Evolutionary conservation across 2,113 vertebrate species (phyloP).

Genomic region (Gorsachius goisagi): DNA sequence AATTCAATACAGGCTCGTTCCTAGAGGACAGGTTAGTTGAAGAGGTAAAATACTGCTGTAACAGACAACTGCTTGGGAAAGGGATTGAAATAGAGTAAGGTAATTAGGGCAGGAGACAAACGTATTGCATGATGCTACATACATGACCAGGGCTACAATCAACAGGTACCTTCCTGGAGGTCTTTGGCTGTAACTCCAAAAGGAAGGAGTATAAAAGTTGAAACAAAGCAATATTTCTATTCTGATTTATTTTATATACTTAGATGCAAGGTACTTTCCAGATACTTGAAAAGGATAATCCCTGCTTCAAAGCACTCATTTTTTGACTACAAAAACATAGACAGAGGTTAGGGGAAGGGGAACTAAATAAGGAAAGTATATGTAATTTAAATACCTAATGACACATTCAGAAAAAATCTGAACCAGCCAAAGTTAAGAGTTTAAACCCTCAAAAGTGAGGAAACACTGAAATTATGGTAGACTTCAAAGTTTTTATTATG

Average conservation of each 20-base stretch:
- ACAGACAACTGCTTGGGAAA: not conserved
- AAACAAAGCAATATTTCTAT: not conserved
- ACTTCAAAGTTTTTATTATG: not conserved
- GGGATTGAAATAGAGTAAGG: slow-evolving; percentile 7
- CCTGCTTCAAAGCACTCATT: not conserved
- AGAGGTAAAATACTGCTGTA: slow-evolving; percentile 2
- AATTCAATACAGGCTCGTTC: not conserved
- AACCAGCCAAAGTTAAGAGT: not conserved
- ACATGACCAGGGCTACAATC: not conserved
- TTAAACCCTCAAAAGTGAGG: not conserved
- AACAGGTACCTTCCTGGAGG: not conserved
- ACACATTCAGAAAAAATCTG: not conserved
- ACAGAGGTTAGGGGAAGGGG: not conserved
- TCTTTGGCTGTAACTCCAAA: slow-evolving; percentile 33
- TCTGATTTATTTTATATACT: not conserved
- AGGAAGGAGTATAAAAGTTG: not conserved
- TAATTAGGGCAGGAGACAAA: slow-evolving; percentile 26
- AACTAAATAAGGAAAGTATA: not conserved
- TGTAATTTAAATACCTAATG: not conserved
- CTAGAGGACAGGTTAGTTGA: not conserved
- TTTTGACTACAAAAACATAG: not conserved
- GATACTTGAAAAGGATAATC: not conserved
- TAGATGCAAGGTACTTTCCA: slow-evolving; percentile 8
- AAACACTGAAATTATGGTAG: not conserved
- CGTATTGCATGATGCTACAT: not conserved